Conservation (phyloP, 2,113 vertebrate genomes). For the Lagenorhynchus albirostris region DNA sequence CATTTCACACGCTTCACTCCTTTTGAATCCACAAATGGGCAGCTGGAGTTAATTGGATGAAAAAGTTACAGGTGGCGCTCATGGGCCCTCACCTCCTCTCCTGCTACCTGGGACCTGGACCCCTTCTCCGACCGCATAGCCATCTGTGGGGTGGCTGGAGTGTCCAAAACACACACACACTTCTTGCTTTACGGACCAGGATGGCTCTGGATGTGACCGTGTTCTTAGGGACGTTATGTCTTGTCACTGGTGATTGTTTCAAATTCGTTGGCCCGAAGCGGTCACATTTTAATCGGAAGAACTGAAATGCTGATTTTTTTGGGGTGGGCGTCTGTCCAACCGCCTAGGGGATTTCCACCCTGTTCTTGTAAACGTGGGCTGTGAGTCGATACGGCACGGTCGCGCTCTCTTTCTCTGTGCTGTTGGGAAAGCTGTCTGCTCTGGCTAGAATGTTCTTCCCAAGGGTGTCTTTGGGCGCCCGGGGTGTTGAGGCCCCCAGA, state of each 20-base stretch:
- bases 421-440: neutral
- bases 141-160: neutral
- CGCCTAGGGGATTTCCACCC: constrained; percentile 64
- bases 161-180: neutral
- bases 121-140: neutral
- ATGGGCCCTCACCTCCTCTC: neutral
- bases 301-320: neutral
- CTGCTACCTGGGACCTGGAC: neutral
- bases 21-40: neutral
- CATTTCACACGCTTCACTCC: neutral
- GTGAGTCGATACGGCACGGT: rapidly evolving
- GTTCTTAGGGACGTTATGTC: neutral
- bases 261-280: neutral
- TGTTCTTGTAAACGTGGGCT: constrained; percentile 47
- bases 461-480: neutral
- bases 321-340: constrained; percentile 62
- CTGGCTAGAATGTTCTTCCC: neutral
- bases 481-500: neutral
- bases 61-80: neutral
- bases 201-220: neutral
- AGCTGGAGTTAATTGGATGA: neutral
- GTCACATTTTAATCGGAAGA: constrained; percentile 43
- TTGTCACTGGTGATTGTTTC: neutral
- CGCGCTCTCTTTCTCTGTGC: neutral
- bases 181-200: neutral